phyloP scores from a whole-genome alignment of 2,113 vertebrate genomes.

The Psephotus haematonotus region DNA sequence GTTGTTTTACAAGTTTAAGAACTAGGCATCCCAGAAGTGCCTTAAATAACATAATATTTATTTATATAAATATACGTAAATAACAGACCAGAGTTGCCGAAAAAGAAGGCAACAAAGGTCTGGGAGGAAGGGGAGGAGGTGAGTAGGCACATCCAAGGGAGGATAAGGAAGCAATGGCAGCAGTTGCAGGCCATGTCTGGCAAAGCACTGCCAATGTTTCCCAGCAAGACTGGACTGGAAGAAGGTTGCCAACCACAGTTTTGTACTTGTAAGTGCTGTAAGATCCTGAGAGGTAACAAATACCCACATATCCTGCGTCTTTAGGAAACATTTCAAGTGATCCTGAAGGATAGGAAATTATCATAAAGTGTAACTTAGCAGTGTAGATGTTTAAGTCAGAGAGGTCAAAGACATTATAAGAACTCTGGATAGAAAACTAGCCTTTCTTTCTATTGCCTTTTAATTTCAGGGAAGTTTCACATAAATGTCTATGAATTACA shows the following conservation, averaged over 20 bases:
- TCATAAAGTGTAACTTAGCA: not conserved
- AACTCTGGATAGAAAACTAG: not conserved
- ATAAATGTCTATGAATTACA: rapidly evolving
- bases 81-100: not conserved
- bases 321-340: not conserved
- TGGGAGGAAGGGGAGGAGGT: not conserved
- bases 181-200: not conserved
- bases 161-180: not conserved
- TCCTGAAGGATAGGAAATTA: not conserved
- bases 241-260: not conserved
- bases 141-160: not conserved
- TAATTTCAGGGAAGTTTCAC: not conserved
- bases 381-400: not conserved
- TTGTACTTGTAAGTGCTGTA: not conserved
- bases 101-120: not conserved
- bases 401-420: not conserved
- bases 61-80: not conserved
- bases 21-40: not conserved
- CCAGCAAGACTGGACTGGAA: not conserved
- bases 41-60: not conserved
- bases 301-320: not conserved
- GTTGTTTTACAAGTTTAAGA: not conserved
- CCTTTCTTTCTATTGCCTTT: not conserved
- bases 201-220: not conserved
- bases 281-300: not conserved